Base-by-base conservation (phyloP, 2,113 vertebrate genomes). In the Synchiropus splendidus region DNA sequence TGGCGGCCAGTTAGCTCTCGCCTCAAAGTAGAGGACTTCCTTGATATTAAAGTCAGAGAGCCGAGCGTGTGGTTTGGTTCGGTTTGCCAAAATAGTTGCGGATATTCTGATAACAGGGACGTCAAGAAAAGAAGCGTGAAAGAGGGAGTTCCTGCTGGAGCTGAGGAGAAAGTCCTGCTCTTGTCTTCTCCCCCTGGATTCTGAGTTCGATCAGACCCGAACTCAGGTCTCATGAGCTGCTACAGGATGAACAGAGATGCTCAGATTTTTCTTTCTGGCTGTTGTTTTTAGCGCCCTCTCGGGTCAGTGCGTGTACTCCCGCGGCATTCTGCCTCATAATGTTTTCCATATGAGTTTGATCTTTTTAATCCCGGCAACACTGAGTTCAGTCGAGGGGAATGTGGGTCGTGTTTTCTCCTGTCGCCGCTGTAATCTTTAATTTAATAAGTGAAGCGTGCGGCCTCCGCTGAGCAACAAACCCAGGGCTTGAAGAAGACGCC, bases 61-160 rank as follows among this genome's bases (percentile, higher is more conserved):
- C 40, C 62, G 55, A 65, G 66, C 57, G 54, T 68, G 56, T 12
- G 59, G 40, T 75, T 81, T 75, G 64, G 75, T 79, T 41, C 36
- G 55, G 77, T 58, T 67, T 57, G 48, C 12, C 44, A 54, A 54
- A 71, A 61, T 42, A 54, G 45, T 49, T 64, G 38, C 2, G 5
- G 54, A 47, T 59, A 39, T 54, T 44, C 4, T 58, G 58, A 50
- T 55, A 60, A 39, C 46, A 6, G 33, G 17, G 40, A 17, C 34
- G 38, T 52, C 42, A 6, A 31, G 36, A 42, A 68, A 16, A 58
- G 13, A 35, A 45, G 50, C 16, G 31, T 2, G 30, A 46, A 8
- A 18, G 46, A 34, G 12, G 2, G 31, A 15, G 2, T 32, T 27
- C 39, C 30, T 12, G 17, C 1, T 34, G 10, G n/a, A 34, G 10